phyloP scores from a whole-genome alignment of 2,888 invertebrate species.

The Sycophila texana region DNA sequence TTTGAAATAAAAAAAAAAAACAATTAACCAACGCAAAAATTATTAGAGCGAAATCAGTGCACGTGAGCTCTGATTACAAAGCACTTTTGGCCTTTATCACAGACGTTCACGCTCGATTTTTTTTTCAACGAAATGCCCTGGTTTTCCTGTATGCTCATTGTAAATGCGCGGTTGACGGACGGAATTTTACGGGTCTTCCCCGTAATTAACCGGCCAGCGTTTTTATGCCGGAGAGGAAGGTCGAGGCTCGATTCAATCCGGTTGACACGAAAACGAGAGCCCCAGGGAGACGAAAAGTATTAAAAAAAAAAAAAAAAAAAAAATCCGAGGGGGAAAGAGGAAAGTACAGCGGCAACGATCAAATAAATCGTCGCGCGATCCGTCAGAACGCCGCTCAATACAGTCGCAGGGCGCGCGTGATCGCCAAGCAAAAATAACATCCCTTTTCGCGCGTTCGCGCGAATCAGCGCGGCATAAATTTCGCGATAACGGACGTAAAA shows the following conservation, averaged over 20 bases:
- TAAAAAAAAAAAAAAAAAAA: background rate
- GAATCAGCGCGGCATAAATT: slow-evolving; percentile 54
- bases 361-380: slow-evolving; percentile 40
- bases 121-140: slow-evolving; percentile 16
- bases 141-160: background rate
- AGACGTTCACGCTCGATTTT: slow-evolving; percentile 28
- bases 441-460: slow-evolving; percentile 7
- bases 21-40: background rate
- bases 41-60: slow-evolving; percentile 3
- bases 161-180: slow-evolving; percentile 15
- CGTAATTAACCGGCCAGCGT: slow-evolving; percentile 41
- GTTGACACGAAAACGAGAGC: slow-evolving; percentile 32
- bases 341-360: slow-evolving; percentile 11
- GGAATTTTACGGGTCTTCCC: slow-evolving; percentile 13
- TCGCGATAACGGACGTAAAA: slow-evolving; percentile 59
- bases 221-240: background rate
- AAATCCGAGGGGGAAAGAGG: background rate
- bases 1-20: background rate
- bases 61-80: slow-evolving; percentile 3
- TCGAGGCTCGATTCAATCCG: slow-evolving; percentile 40
- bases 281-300: background rate
- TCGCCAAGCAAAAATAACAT: slow-evolving; percentile 47
- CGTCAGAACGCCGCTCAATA: slow-evolving; percentile 20
- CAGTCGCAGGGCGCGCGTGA: slow-evolving; percentile 20
- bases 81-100: background rate